Evolutionary conservation across 2,888 invertebrate genomes (phyloP), one percentile per base, ranked within the genome.

Genomic region (Selenia dentaria): DNA sequence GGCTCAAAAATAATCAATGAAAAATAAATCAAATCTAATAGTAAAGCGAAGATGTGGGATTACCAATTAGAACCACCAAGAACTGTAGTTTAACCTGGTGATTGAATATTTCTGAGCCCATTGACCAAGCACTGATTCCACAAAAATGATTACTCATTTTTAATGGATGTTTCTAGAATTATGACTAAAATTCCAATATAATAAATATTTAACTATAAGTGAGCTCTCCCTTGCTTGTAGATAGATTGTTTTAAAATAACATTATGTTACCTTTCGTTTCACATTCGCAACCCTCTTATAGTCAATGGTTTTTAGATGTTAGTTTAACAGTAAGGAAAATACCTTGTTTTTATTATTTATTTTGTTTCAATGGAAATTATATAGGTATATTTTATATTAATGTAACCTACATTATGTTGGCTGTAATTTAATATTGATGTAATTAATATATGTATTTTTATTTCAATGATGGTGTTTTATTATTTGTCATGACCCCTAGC

Each of bases 381-480:
- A 88, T 87, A 89, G 87, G 89, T 86, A 90, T 90, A 90, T 90
- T 90, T 83, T 89, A n/a, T 89, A 89, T 88, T 87, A 90, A 86
- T 85, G 84, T 87, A 85, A 88, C 87, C 88, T 90, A 86, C 83
- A 83, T 90, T 89, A 87, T 83, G 89, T 89, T 88, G 89, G 90
- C 88, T 89, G 86, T 88, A 88, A 86, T 88, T 90, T 87, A 90
- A 91, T 85, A 90, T 90, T 85, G 84, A 90, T 89, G 89, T 91
- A 87, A 89, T 87, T 89, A 91, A 91, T 91, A 91, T 90, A 91
- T 91, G 91, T 91, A 91, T 91, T 91, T 91, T 91, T 91, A 91
- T 91, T 91, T 91, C 88, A 76, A 37, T 68, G 41, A 3, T 67
- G 61, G 65, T 59, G 79, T 86, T 86, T 76, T 75, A 79, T 82